Percentiles rank a stretch among this genome's conserved stretches.
phyloP scores from a whole-genome alignment of 2,113 vertebrate genomes.

The Mormyrus iriodes region DNA sequence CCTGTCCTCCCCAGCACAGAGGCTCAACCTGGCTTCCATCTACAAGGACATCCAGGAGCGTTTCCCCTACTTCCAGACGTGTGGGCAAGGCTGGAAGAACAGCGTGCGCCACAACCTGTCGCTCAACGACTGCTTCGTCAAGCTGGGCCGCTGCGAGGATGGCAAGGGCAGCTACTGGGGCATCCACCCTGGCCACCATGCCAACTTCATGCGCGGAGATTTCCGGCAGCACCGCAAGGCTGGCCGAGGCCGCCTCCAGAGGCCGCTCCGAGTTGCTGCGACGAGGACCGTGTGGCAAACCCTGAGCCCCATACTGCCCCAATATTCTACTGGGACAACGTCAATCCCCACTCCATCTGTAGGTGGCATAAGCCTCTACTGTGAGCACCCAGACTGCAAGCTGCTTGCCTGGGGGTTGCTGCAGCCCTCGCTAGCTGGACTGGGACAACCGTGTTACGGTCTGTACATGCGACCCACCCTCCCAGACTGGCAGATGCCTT shows the following conservation, averaged over 20 bases:
- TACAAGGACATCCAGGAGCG: conserved; percentile 57
- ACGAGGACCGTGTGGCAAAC: not conserved
- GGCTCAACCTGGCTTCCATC: conserved; percentile 57
- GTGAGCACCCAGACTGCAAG: not conserved
- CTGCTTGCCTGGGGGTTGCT: not conserved
- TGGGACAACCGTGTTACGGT: conserved; percentile 19
- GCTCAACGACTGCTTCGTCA: conserved; percentile 56
- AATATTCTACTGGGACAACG: not conserved
- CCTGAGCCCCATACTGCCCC: conserved; percentile 1
- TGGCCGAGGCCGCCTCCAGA: conserved; percentile 33
- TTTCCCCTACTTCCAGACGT: conserved; percentile 50
- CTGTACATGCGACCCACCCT: conserved; percentile 20
- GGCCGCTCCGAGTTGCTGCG: not conserved
- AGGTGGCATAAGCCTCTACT: not conserved
- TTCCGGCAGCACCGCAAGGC: conserved; percentile 50
- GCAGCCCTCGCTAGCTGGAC: not conserved
- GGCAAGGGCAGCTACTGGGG: conserved; percentile 56
- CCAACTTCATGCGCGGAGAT: conserved; percentile 44
- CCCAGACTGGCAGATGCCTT: conserved; percentile 20
- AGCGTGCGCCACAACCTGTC: conserved; percentile 37
- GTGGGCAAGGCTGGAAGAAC: conserved; percentile 49
- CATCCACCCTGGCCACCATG: conserved; percentile 46
- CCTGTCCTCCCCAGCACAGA: conserved; percentile 50
- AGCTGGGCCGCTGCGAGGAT: conserved; percentile 49
- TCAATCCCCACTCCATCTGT: not conserved